Conservation (phyloP, 2,113 vertebrate genomes). For the Epinephelus moara region DNA sequence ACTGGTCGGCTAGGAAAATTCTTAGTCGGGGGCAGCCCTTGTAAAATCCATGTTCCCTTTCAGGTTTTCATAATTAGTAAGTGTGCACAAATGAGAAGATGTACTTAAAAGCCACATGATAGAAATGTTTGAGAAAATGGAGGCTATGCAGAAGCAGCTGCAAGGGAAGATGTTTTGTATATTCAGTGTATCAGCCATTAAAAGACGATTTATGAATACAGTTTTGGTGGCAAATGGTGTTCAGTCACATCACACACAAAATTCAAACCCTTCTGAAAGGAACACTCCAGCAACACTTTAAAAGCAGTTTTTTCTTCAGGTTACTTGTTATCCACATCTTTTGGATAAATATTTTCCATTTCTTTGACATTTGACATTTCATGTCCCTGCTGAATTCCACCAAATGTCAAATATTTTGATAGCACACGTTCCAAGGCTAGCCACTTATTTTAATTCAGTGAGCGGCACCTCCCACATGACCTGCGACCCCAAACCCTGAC, state of each 20-base stretch:
- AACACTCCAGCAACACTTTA: background rate
- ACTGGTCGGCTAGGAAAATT: no score
- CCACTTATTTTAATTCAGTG: constrained; percentile 72
- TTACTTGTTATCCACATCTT: constrained; percentile 29
- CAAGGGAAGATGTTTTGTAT: background rate
- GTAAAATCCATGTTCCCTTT: background rate
- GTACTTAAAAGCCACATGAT: no score
- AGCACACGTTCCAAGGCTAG: constrained; percentile 40
- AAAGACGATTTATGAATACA: background rate
- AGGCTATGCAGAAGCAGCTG: background rate
- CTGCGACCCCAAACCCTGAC: constrained; percentile 64
- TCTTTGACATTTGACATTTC: constrained; percentile 56
- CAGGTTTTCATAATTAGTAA: background rate
- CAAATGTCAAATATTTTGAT: constrained; percentile 71
- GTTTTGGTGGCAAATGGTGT: background rate
- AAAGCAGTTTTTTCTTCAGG: background rate
- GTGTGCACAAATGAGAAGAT: no score
- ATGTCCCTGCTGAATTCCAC: constrained; percentile 52
- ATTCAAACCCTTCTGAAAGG: background rate
- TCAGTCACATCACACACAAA: background rate
- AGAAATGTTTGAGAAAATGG: background rate
- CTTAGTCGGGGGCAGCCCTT: no score
- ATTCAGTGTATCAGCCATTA: background rate
- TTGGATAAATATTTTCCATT: constrained; percentile 22
- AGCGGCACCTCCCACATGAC: constrained; percentile 64